These are phyloP conservation scores for Epirrhoe tristata DNA, from an alignment of 2,888 invertebrate genomes.

Conservation along the genomic window DNA sequence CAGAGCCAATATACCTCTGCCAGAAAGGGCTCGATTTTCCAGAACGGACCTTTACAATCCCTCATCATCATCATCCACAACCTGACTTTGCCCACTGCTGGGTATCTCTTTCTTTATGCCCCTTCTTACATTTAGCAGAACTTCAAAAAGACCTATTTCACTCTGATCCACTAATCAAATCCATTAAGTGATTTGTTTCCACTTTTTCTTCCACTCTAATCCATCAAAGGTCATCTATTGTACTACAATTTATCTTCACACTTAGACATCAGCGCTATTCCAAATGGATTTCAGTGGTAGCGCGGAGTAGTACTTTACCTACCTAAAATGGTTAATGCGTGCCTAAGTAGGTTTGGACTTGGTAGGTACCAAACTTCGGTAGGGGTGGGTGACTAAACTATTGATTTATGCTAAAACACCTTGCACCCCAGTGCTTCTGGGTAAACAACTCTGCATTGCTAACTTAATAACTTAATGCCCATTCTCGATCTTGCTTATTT, in stretches of 20 bases:
- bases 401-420: slow-evolving; percentile 56
- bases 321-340: not conserved
- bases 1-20: not conserved
- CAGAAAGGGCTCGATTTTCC: not conserved
- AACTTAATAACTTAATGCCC: not conserved
- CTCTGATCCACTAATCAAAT: too few relatives aligned
- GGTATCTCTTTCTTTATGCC: too few relatives aligned
- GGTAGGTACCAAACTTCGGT: slow-evolving; percentile 8
- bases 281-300: too few relatives aligned
- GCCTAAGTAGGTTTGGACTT: not conserved
- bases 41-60: not conserved
- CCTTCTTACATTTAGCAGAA: too few relatives aligned
- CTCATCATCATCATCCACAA: too few relatives aligned
- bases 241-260: too few relatives aligned
- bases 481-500: not conserved
- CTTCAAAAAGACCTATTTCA: too few relatives aligned
- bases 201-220: too few relatives aligned
- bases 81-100: too few relatives aligned
- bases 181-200: too few relatives aligned
- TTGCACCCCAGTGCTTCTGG: slow-evolving; percentile 41
- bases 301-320: not conserved
- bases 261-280: too few relatives aligned
- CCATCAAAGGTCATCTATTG: too few relatives aligned
- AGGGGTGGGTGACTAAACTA: slow-evolving; percentile 47
- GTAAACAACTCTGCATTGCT: not conserved